Conservation (phyloP, 1,140 invertebrate genomes). For the Apis mellifera region DNA sequence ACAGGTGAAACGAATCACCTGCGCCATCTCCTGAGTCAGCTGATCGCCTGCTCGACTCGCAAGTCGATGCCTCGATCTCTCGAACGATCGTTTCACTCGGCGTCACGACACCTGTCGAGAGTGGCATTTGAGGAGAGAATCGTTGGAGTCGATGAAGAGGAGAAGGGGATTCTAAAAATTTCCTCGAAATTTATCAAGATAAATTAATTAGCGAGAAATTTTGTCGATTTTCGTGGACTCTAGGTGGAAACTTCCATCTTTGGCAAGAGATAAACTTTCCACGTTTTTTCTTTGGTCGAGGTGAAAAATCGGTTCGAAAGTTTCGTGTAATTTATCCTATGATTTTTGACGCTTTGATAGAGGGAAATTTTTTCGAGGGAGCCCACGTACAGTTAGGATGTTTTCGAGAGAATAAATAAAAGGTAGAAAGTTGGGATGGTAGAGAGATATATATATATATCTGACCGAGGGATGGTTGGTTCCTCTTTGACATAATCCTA, state of each 20-base stretch:
- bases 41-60: slow-evolving; percentile 53
- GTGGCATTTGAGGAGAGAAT: background rate
- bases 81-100: slow-evolving; percentile 30
- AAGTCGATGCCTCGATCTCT: slow-evolving; percentile 52
- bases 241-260: background rate
- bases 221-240: too few species aligned
- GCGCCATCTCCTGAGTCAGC: slow-evolving; percentile 31
- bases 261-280: background rate
- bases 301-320: background rate
- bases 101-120: background rate
- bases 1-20: background rate
- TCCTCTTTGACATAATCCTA: background rate
- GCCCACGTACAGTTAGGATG: too few species aligned
- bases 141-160: too few species aligned
- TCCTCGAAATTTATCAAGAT: background rate
- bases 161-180: background rate
- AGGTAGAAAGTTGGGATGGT: too few species aligned
- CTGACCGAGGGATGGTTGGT: too few species aligned
- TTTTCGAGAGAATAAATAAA: too few species aligned
- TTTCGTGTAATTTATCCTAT: too few species aligned
- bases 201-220: background rate
- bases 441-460: too few species aligned
- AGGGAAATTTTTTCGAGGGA: too few species aligned
- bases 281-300: background rate
- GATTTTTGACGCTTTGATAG: too few species aligned